Evolutionary conservation across 2,888 invertebrate genomes (phyloP), one percentile per base, ranked within the genome.

Genomic region (Habroteleia sp.): DNA sequence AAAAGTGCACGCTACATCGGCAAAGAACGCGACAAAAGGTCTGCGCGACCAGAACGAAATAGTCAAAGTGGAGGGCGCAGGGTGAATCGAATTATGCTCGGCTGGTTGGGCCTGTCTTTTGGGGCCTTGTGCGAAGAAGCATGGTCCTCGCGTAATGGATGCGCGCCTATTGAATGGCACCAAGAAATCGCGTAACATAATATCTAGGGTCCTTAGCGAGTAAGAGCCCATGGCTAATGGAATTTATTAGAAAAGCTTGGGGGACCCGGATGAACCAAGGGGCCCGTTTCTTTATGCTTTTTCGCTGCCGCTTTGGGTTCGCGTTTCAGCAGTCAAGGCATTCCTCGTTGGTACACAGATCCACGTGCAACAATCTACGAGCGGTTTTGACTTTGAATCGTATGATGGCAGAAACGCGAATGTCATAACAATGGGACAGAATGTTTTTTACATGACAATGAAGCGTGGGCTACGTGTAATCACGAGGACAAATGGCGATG

Each of bases 161-260:
- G 84, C 79, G 78, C 79, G 79, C 79, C 84, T 81, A 85, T 86
- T 85, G 77, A 84, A 62, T 63, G 37, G 37, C 13, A 48, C 56
- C 79, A 78, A 58, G 81, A 81, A 80, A 82, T 83, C 81, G 85
- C 81, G 86, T 85, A 86, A 87, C 85, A 87, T 83, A 86, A 87
- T 87, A 84, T 87, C 83, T 60, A 73, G 81, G 82, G 76, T 79
- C 81, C 82, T 83, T 82, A 74, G 78, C 73, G 75, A 48, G 77
- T 71, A 86, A 84, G 84, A 83, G 84, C 81, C 86, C 88, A 82
- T 85, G 81, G 74, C 87, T 88, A 88, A 88, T 88, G 85, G 87
- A 87, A 87, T 88, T 88, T 88, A 88, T 88, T 87, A 85, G 84
- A 84, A 68, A 58, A 68, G 68, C 41, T 44, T 63, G 50, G 33